Percentiles rank a stretch among this genome's conserved stretches.
Evolutionary conservation across 2,888 invertebrate genomes (phyloP).

Genomic region (Galerucella calmariensis): DNA sequence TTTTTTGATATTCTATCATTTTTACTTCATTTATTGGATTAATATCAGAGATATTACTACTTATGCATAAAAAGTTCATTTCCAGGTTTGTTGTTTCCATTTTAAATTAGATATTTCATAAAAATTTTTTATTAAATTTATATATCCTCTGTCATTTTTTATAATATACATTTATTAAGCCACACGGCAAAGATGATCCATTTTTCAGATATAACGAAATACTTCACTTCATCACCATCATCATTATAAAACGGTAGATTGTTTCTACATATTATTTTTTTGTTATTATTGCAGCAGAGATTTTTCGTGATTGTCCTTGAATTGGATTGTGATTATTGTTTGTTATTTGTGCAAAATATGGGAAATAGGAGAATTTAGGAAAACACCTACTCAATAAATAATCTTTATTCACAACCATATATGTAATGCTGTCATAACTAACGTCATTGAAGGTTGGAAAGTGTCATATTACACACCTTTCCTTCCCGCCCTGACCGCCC

Average conservation of each 20-base stretch:
- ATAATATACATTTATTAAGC: neutral
- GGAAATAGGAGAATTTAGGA: neutral
- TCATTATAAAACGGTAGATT: slow-evolving; percentile 14
- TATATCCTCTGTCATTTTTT: neutral
- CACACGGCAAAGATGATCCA: neutral
- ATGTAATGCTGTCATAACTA: too few species aligned
- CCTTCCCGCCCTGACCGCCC: too few species aligned
- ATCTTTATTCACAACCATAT: too few species aligned
- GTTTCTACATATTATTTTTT: neutral
- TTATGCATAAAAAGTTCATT: too few species aligned
- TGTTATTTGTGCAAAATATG: neutral
- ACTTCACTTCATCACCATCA: slow-evolving; percentile 1
- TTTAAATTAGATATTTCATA: too few species aligned
- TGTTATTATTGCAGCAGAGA: neutral
- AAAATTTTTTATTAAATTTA: too few species aligned
- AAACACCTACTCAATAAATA: neutral
- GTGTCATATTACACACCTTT: too few species aligned
- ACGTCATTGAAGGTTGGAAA: too few species aligned
- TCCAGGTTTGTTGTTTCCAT: too few species aligned
- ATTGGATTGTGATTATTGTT: neutral
- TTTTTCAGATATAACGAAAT: slow-evolving; percentile 7
- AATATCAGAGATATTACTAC: too few species aligned
- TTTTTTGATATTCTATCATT: too few species aligned
- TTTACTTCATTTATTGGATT: too few species aligned
- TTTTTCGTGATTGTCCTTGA: neutral